Evolutionary conservation across 2,888 invertebrate genomes (phyloP).

Genomic region (Drosophila infuscata): DNA sequence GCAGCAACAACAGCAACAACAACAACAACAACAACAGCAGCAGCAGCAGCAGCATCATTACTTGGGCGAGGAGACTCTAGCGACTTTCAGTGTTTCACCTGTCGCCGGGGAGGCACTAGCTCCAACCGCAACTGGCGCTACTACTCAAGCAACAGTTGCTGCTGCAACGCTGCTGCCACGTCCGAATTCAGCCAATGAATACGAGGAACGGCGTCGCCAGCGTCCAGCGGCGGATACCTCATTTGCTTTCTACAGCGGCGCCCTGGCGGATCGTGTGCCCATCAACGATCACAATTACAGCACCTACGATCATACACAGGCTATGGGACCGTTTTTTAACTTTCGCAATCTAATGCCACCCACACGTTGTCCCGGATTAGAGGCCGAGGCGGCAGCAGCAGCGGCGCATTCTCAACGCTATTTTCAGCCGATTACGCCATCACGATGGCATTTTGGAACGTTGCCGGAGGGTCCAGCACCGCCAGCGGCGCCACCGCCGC

Average conservation of each 20-base stretch:
- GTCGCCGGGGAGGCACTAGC: constrained; percentile 18
- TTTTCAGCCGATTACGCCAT: constrained; percentile 68
- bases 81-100: constrained; percentile 16
- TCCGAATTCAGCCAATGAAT: constrained; percentile 49
- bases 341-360: constrained; percentile 35
- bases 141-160: constrained; percentile 1
- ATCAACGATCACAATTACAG: constrained; percentile 72
- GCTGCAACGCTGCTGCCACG: constrained; percentile 40
- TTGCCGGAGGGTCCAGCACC: constrained; percentile 36
- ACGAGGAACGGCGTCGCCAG: constrained; percentile 49
- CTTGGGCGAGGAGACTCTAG: constrained; percentile 30
- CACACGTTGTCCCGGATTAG: constrained; percentile 65
- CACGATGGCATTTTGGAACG: constrained; percentile 56
- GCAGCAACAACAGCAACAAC: not conserved
- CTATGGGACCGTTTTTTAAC: constrained; percentile 43
- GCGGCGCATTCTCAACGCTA: constrained; percentile 66
- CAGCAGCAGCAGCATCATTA: constrained; percentile 25
- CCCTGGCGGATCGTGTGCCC: constrained; percentile 60
- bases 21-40: not conserved
- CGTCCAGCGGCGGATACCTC: constrained; percentile 64
- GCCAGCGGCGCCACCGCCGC: constrained; percentile 26
- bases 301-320: constrained; percentile 60
- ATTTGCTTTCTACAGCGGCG: constrained; percentile 71
- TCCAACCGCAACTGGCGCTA: not conserved
- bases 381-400: constrained; percentile 37